Evolutionary conservation across 2,113 vertebrate genomes (phyloP).

Genomic region (Martes martes): DNA sequence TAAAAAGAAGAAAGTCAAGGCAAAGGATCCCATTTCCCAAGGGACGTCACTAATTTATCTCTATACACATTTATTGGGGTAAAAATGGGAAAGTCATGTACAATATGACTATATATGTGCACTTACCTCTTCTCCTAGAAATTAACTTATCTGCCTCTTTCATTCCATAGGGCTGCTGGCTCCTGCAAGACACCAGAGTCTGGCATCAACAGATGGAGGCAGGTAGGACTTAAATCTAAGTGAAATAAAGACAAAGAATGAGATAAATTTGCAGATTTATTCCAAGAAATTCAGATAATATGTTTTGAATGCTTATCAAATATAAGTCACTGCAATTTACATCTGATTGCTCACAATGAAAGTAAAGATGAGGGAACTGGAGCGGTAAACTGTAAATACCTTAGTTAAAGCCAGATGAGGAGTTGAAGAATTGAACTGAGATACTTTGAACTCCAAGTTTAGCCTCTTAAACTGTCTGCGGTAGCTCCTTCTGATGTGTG

Average conservation of each 20-base stretch:
- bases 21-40: background rate
- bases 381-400: background rate
- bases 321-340: background rate
- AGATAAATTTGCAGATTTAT: background rate
- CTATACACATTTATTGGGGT: background rate
- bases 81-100: background rate
- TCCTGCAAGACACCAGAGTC: background rate
- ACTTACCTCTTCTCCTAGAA: background rate
- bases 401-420: fast-evolving
- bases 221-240: background rate
- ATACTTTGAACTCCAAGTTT: background rate
- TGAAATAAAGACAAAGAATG: background rate
- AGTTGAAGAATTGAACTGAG: background rate
- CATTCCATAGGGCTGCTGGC: background rate
- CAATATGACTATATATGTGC: background rate
- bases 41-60: background rate
- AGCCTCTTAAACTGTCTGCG: background rate
- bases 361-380: background rate
- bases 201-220: background rate
- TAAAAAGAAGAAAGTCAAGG: background rate
- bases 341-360: background rate
- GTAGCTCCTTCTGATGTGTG: background rate
- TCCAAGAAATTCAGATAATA: background rate
- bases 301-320: background rate
- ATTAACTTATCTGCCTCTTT: background rate